Conservation (phyloP, 92 coral and sea anemone genomes). For the Epizoanthus stellaris region DNA sequence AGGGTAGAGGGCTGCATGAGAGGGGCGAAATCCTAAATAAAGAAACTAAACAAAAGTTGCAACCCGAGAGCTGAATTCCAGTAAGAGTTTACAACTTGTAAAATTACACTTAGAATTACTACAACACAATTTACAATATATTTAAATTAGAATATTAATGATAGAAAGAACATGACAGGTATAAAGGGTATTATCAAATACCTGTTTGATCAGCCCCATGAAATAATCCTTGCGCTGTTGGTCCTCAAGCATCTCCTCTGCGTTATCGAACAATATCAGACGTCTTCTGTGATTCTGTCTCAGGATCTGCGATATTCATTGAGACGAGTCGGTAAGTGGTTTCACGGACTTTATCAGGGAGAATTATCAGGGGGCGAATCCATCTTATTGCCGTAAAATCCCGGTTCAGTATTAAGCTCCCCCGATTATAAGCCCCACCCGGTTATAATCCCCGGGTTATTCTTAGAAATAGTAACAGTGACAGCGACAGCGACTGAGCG, state of each 20-base stretch:
- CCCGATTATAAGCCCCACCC: background rate
- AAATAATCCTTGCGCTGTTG: conserved; percentile 31
- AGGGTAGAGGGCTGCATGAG: background rate
- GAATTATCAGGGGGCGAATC: too few species aligned
- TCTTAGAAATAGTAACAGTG: too few species aligned
- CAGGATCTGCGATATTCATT: background rate
- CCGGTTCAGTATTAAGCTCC: too few species aligned
- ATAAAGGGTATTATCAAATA: background rate
- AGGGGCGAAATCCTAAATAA: background rate
- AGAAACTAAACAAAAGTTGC: background rate
- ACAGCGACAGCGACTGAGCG: too few species aligned
- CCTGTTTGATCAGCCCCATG: conserved; percentile 25
- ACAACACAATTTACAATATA: too few species aligned
- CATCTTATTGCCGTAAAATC: too few species aligned
- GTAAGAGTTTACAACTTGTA: too few species aligned
- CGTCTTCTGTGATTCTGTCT: conserved; percentile 1
- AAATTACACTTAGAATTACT: too few species aligned
- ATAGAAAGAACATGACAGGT: background rate
- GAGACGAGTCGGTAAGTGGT: background rate
- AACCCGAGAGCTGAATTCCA: background rate
- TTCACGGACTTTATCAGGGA: too few species aligned
- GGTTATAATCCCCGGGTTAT: too few species aligned
- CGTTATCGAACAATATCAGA: conserved; percentile 35
- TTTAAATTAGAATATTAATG: too few species aligned
- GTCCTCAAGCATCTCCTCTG: conserved; percentile 28